Base-by-base conservation (phyloP, 2,797 vertebrate species). In the Anguilla marmorata region DNA sequence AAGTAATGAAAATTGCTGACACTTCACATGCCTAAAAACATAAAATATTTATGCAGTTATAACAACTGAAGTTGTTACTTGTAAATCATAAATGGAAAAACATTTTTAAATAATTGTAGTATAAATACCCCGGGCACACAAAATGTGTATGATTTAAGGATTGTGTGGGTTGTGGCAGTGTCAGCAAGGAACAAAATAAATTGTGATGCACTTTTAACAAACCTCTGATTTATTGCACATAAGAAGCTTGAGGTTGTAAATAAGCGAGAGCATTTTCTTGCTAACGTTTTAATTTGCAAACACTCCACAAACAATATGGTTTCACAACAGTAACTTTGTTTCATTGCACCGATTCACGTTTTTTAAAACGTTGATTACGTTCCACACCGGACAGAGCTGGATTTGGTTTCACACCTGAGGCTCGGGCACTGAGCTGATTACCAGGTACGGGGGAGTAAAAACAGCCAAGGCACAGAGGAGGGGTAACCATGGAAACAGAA, bases 251-350 rank as follows among this genome's bases (percentile, higher is more conserved):
- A 74, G 72, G 27, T 16, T 12, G 14, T 37, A 74, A 41, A 45
- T 79, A 19, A 79, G 16, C 33, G 14, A 45, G 14, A 79, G 33
- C 14, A 79, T 41, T 74, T 14, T 37, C 27, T 41, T 74, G 27
- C 72, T 11, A 74, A 74, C 66, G 52, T n/a, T 50, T 50, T 87
- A 45, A 19, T 21, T 52, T 56, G n/a, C 54, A 88, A 76, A 58
- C 50, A 30, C 30, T 27, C 37, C 50, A 52, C 37, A 76, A 3
- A 76, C 24, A 74, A 74, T 76, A 85, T 88, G 63, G 69, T 50
- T 56, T 88, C 27, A 85, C 74, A 88, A 85, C 66, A 72, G 27
- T 11, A 54, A 33, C 12, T 88, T 27, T n/a, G 54, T 50, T 69
- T 72, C 8, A 83, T 85, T 72, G 16, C n/a, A 41, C 19, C 30